Evolutionary conservation across 2,797 vertebrate genomes (phyloP).

Genomic region (Epinephelus malabaricus): DNA sequence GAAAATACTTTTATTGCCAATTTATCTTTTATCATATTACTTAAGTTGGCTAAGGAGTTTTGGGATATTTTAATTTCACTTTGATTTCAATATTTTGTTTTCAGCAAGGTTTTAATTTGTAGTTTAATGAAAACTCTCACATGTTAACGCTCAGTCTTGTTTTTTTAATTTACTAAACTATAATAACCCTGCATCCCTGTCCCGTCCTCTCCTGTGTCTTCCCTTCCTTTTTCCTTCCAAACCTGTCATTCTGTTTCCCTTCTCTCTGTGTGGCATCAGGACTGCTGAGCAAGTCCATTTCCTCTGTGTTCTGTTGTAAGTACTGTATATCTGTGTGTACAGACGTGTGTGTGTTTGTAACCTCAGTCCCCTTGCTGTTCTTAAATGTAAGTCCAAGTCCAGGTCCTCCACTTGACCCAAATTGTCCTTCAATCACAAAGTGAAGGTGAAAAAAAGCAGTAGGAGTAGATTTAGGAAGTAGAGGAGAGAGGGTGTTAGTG

Average conservation of each 20-base stretch:
- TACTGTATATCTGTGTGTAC: slow-evolving; percentile 76
- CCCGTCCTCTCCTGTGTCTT: slow-evolving; percentile 61
- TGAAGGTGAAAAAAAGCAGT: not conserved
- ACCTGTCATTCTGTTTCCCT: slow-evolving; percentile 63
- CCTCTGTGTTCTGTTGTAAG: slow-evolving; percentile 99
- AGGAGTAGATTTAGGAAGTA: slow-evolving; percentile 26
- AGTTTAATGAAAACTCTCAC: not conserved
- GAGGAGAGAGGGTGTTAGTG: slow-evolving; percentile 12
- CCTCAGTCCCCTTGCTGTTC: slow-evolving; percentile 17
- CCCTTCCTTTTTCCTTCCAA: slow-evolving; percentile 49
- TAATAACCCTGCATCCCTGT: slow-evolving; percentile 51
- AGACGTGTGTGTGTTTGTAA: slow-evolving; percentile 57
- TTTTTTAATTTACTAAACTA: slow-evolving; percentile 31
- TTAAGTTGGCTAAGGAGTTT: not conserved
- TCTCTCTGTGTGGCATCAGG: slow-evolving; percentile 89
- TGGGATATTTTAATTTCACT: not conserved
- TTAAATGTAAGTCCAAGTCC: slow-evolving; percentile 2
- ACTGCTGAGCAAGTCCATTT: slow-evolving; percentile 97
- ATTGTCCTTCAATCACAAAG: slow-evolving; percentile 13
- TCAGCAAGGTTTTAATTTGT: not conserved
- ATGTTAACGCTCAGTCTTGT: not conserved
- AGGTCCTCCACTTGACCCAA: slow-evolving; percentile 19
- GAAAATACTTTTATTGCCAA: no score
- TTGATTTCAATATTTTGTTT: not conserved
- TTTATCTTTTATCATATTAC: not conserved